Conservation (phyloP, 1,140 invertebrate species). For the Drosophila sp. region DNA sequence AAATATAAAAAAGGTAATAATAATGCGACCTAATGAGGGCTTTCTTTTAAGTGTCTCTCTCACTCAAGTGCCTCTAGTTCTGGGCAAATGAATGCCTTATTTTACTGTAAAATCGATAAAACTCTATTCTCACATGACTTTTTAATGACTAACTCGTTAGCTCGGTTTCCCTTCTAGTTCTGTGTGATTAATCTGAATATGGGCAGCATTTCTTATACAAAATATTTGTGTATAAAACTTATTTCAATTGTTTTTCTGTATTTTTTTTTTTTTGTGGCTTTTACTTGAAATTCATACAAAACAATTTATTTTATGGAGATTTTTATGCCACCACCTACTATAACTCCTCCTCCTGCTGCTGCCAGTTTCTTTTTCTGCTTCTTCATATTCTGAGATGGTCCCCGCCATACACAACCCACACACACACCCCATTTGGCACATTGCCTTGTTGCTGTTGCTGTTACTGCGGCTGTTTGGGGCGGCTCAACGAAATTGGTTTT, state of each 20-base stretch:
- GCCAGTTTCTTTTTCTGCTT: not conserved
- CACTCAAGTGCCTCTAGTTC: too few relatives aligned
- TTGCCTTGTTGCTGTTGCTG: slow-evolving; percentile 22
- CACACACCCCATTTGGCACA: slow-evolving; percentile 14
- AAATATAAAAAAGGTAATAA: not conserved
- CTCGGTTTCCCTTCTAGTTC: too few relatives aligned
- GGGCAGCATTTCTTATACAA: not conserved
- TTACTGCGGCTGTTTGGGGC: slow-evolving; percentile 17
- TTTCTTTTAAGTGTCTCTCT: not conserved
- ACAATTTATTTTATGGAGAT: slow-evolving; percentile 73
- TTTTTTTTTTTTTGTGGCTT: slow-evolving; percentile 34
- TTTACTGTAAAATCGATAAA: too few relatives aligned
- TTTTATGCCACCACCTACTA: slow-evolving; percentile 18
- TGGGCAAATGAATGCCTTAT: too few relatives aligned
- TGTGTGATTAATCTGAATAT: too few relatives aligned
- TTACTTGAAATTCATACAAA: slow-evolving; percentile 75
- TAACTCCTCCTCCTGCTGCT: slow-evolving; percentile 10
- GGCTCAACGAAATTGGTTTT: slow-evolving; percentile 79
- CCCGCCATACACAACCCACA: slow-evolving; percentile 7
- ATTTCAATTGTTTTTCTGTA: slow-evolving; percentile 25
- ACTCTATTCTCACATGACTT: too few relatives aligned
- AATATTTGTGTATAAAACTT: slow-evolving; percentile 10
- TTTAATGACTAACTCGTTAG: too few relatives aligned
- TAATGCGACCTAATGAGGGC: not conserved
- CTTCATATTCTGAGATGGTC: not conserved